Base-by-base conservation (phyloP, 2,888 invertebrate genomes). In the Scaptomyza flava region DNA sequence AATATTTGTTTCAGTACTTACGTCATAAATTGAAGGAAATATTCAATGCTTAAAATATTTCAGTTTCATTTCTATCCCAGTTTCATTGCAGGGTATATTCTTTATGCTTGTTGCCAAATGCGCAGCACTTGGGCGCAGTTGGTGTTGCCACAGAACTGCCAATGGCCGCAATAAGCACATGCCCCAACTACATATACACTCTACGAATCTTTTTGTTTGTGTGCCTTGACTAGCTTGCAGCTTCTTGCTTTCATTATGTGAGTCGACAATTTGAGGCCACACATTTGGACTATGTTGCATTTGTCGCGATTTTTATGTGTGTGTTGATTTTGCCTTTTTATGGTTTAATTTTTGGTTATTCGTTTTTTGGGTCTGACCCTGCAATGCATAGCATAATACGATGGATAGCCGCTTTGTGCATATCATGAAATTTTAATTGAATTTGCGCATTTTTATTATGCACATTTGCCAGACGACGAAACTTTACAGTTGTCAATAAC, bases 401-500 rank as follows among this genome's bases (percentile, higher is more conserved):
- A 41, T 41, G 17, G 64, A 41, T 61, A 53, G 51, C 48, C 72
- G 71, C 82, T 81, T 81, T 86, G 78, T 78, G 79, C 76, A 77
- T 72, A 79, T 73, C 83, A 80, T 83, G 70, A 74, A 79, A 79
- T 82, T 84, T 84, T 84, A 84, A 84, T 84, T 87, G 87, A 82
- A 87, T 85, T 85, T 87, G 72, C 68, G 63, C 76, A 72, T 87
- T 84, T 81, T 85, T 78, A 77, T 72, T 79, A 84, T 85, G 81
- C 79, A 64, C 57, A 52, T 20, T 48, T 66, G 66, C 66, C 61
- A 72, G 70, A 65, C 70, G 38, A 76, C 70, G 38, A 76, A 79
- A 87, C 75, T 82, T 79, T 81, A 74, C 82, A 87, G 80, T 64
- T 87, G 85, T 87, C 84, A 85, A 84, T 84, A 82, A 79, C 74